Evolutionary conservation across 2,888 invertebrate genomes (phyloP), one percentile per base, ranked within the genome.

Genomic region (Tenodera sinensis): DNA sequence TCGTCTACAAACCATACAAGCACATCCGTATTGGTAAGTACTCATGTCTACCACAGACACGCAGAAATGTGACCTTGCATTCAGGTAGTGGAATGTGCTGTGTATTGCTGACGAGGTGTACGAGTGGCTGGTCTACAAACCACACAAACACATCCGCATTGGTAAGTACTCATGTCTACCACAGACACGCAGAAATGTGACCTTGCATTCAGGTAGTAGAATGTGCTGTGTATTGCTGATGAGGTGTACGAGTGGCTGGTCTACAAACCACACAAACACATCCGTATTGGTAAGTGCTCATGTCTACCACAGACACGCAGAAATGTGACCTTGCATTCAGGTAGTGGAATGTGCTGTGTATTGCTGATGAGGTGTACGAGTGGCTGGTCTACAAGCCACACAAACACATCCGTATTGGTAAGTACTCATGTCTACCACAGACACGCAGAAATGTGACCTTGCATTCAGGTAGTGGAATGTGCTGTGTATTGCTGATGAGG

Each of bases 241-340:
- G 99, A 99, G 93, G 99, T 99, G 0, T 99, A 99, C 92, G 99
- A 99, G 93, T 99, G 99, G 98, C 95, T 99, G 93, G 97, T 98
- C 20, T 99, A 96, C 92, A 95, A 97, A 92, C 97, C 97, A 0
- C 94, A 95, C 47, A 94, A 97, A 92, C 98, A 99, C 93, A 95
- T 99, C 90, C 95, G 99, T 93, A 99, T 99, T 90, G 98, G 99
- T 97, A 93, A 91, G 94, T 91, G 25, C 2, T 34, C 27, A 20
- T 34, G 34, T 28, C 15, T 86, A 54, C 20, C 27, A 82, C 30
- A 82, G n/a, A 2, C n/a, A 25, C 83, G 82, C 82, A 28, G 4
- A 9, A 15, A 85, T 30, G 30, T 2, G 30, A 30, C 4, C n/a
- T 82, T 82, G 25, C 28, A 27, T 84, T 84, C 30, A n/a, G n/a